Conservation (phyloP, 2,888 invertebrate genomes). For the Aphidius colemani region DNA sequence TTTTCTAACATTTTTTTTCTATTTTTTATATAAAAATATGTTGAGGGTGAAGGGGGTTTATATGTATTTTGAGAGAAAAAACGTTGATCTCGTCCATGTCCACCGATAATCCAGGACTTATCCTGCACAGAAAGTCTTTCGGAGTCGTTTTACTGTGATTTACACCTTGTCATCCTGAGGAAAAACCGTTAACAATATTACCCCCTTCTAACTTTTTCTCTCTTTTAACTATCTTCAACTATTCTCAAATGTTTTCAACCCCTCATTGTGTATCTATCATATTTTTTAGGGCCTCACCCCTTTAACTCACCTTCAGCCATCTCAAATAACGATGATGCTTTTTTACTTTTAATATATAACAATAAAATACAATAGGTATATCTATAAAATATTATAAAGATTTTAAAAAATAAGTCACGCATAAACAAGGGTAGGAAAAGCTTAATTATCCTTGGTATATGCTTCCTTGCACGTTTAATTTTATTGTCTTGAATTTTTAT, state of each 20-base stretch:
- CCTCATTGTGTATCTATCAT: neutral
- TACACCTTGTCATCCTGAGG: constrained; percentile 36
- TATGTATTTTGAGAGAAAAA: neutral
- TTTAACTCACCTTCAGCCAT: constrained; percentile 3
- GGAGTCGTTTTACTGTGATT: constrained; percentile 35
- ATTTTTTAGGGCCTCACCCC: neutral
- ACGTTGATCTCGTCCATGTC: constrained; percentile 29
- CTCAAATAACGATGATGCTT: neutral
- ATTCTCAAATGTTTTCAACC: neutral
- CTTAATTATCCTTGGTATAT: constrained; percentile 43
- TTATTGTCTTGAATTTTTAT: constrained; percentile 35
- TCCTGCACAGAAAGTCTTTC: constrained; percentile 6
- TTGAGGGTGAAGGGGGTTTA: neutral
- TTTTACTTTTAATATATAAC: neutral
- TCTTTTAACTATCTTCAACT: neutral
- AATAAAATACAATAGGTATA: constrained; percentile 3
- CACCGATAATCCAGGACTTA: constrained; percentile 27
- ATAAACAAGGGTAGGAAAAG: constrained; percentile 36
- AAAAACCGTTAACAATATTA: constrained; percentile 24
- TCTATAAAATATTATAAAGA: too few species aligned
- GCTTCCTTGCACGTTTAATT: constrained; percentile 36
- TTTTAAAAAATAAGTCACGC: constrained; percentile 32
- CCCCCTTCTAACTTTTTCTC: neutral
- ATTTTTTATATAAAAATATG: neutral
- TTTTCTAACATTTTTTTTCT: neutral